Base-by-base conservation (phyloP, 2,113 vertebrate genomes). In the Willisornis vidua region DNA sequence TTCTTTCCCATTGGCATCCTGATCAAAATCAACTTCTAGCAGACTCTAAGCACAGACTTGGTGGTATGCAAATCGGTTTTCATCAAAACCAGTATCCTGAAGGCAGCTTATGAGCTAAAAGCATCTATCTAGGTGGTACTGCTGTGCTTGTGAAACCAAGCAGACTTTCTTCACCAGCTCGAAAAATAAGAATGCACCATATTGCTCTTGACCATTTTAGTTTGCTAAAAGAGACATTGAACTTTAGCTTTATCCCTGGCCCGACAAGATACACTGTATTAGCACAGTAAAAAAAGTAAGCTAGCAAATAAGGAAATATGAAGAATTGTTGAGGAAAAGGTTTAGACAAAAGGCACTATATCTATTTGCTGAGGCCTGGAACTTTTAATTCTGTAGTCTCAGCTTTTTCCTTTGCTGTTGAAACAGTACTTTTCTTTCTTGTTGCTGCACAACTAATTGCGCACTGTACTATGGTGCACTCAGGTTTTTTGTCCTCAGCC, bases 41-140 rank as follows among this genome's bases (percentile, higher is more conserved):
- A 86, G 55, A 75, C 29, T 85, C 58, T 68, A 61, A 91, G 85
- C 52, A 28, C 67, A 67, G 90, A 65, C 24, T 65, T 80, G 43
- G 81, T 94, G 59, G 58, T 89, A 87, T 85, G 77, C 84, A 97
- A 87, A 95, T 94, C 70, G 70, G 7, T 82, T 90, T 58, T 92
- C 77, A 91, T 96, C 58, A 73, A 65, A 95, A 94, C 48, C n/a
- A 52, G 80, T 90, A 37, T 93, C 93, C 93, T 75, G 54, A 94
- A 94, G 93, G 80, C 84, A 94, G 37, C 45, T 87, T 93, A 45
- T 54, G 77, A 87, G 31, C 77, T 89, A 41, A 90, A 95, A 87
- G 57, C 65, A 82, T 92, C 86, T 82, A 24, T 95, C 61, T 92
- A 52, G 55, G 85, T 94, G 68, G 31, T 89, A 89, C 22, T 75